These are phyloP conservation scores for Enteromius afrohamiltoni DNA, from an alignment of 2,797 vertebrate genomes.

Conservation along the genomic window DNA sequence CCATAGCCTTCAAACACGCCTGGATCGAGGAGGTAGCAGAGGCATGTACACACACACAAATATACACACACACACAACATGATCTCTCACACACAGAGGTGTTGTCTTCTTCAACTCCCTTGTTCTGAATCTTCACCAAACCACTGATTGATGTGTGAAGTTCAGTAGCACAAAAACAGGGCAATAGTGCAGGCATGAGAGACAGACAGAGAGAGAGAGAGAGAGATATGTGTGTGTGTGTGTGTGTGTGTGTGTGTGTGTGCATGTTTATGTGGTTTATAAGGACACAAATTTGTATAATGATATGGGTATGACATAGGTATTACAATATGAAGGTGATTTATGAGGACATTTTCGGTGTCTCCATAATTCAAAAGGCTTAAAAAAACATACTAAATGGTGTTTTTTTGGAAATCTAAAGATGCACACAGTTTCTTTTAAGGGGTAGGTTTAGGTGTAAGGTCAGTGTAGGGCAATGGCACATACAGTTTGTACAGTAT, in stretches of 20 bases:
- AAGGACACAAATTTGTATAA: too few species aligned
- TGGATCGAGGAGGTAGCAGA: slow-evolving; percentile 52
- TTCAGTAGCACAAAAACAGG: slow-evolving; percentile 48
- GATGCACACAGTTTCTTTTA: too few species aligned
- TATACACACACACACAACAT: slow-evolving; percentile 38
- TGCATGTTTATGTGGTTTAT: background rate
- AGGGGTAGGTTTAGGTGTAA: too few species aligned
- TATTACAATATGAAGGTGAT: too few species aligned
- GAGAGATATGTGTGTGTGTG: background rate
- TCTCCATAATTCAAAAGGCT: too few species aligned
- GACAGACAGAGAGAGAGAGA: too few species aligned
- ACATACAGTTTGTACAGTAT: too few species aligned
- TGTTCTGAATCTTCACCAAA: slow-evolving; percentile 49
- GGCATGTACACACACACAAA: slow-evolving; percentile 35
- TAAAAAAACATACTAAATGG: too few species aligned
- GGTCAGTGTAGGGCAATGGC: too few species aligned
- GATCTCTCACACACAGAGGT: slow-evolving; percentile 39
- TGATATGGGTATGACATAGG: too few species aligned
- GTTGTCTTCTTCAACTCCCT: slow-evolving; percentile 33
- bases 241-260: background rate
- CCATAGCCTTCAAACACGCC: slow-evolving; percentile 64
- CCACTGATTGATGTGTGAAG: slow-evolving; percentile 53
- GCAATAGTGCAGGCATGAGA: slow-evolving; percentile 26
- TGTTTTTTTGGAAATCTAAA: too few species aligned
- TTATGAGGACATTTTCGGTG: too few species aligned